Conservation (phyloP, 2,888 invertebrate genomes). For the Pinctada fucata region DNA sequence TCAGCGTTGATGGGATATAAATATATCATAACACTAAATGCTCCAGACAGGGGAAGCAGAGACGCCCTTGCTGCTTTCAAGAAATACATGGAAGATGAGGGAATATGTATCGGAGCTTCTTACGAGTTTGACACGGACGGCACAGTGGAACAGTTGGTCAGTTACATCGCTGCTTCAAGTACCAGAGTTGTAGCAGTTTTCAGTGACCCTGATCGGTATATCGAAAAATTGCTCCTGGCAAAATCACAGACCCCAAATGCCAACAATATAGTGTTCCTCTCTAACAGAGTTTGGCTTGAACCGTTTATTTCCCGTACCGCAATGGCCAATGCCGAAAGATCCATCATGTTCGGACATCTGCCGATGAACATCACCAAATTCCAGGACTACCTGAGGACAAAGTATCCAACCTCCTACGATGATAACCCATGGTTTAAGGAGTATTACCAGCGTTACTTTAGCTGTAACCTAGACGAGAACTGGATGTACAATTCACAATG, state of each 20-base stretch:
- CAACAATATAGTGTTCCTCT: conserved; percentile 55
- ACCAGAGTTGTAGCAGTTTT: conserved; percentile 70
- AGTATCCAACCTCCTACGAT: conserved; percentile 61
- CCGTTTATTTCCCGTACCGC: conserved; percentile 33
- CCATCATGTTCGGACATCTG: conserved; percentile 51
- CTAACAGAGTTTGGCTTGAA: conserved; percentile 60
- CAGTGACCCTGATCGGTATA: conserved; percentile 58
- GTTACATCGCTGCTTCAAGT: conserved; percentile 57
- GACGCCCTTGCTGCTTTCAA: conserved; percentile 57
- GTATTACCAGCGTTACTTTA: conserved; percentile 58
- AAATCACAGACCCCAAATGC: conserved; percentile 42
- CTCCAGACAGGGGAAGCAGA: conserved; percentile 61
- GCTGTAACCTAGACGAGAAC: conserved; percentile 58
- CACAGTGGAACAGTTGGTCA: conserved; percentile 53
- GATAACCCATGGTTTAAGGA: conserved; percentile 71
- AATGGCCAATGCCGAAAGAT: conserved; percentile 24
- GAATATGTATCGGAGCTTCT: conserved; percentile 65
- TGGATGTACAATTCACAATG: conserved; percentile 45
- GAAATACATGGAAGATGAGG: conserved; percentile 50
- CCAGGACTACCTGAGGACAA: conserved; percentile 66
- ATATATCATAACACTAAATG: conserved; percentile 68
- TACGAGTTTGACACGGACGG: conserved; percentile 70
- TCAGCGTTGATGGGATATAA: conserved; percentile 59
- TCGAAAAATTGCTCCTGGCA: conserved; percentile 55
- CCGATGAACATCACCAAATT: conserved; percentile 53